Conservation (phyloP, 2,888 invertebrate species). For the Lithophane socia region DNA sequence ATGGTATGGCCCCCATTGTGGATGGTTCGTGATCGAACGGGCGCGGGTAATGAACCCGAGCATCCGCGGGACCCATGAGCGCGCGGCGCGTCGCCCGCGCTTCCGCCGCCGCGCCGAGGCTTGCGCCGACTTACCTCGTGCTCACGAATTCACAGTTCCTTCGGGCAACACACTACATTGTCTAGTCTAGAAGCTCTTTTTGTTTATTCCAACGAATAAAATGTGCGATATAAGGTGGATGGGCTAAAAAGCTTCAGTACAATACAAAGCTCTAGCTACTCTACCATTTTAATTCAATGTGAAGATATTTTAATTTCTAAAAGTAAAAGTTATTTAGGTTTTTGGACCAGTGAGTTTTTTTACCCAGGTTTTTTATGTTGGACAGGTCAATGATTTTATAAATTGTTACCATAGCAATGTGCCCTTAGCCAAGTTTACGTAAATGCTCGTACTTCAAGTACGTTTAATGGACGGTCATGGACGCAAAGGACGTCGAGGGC, state of each 20-base stretch:
- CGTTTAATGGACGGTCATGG: conserved; percentile 20
- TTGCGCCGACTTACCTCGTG: conserved; percentile 67
- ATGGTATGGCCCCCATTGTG: conserved; percentile 80
- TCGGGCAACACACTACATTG: conserved; percentile 54
- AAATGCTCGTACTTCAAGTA: background rate
- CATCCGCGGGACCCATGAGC: conserved; percentile 78
- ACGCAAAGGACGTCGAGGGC: conserved; percentile 12
- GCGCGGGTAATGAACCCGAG: conserved; percentile 87
- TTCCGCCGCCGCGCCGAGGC: conserved; percentile 52
- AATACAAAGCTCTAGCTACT: conserved; percentile 2
- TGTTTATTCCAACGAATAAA: conserved; percentile 42
- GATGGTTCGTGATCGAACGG: conserved; percentile 78
- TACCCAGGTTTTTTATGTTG: background rate
- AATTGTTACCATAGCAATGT: background rate
- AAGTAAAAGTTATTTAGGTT: background rate
- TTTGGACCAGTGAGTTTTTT: background rate
- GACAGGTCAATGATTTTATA: background rate
- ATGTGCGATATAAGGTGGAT: conserved; percentile 4
- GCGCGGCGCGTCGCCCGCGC: conserved; percentile 62
- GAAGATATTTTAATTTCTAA: background rate
- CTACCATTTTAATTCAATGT: background rate
- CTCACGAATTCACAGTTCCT: conserved; percentile 77
- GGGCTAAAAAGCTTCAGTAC: conserved; percentile 1
- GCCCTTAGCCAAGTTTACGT: background rate
- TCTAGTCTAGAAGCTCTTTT: conserved; percentile 42